Base-by-base conservation (phyloP, 2,797 vertebrate genomes). In the Caiman crocodilus region DNA sequence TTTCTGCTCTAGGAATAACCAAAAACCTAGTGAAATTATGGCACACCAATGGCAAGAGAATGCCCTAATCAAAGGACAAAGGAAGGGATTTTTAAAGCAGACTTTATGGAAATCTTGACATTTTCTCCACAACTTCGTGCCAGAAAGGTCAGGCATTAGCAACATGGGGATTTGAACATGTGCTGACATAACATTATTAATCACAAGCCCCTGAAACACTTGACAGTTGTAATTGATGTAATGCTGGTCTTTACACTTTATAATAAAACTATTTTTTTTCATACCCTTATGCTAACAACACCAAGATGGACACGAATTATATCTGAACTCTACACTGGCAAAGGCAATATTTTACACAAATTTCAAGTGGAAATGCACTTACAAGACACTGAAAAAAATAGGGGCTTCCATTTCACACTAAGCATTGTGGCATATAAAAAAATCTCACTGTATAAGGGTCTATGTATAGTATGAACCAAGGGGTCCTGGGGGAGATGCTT, bases 401-500 rank as follows among this genome's bases (percentile, higher is more conserved):
- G 25, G 8, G 17, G 9, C 26, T 86, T 88, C 35, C 25, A 23
- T 23, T 10, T 13, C 65, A 2, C 10, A 4, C 4, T 14, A 20
- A 60, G 13, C 15, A 10, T 1, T 69, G 74, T 57, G 85, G 75
- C 9, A 78, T 28, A 25, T 1, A 26, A 88, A 81, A 1, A 32
- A 56, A 25, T 83, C 17, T 13, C 3, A 2, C 15, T 17, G 4
- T 10, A 42, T 57, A 32, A 57, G 4, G 30, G 35, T 9, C 78
- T 50, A 21, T 12, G 10, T 15, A 60, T 23, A 7, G 12, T 6
- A 35, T 28, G 28, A 30, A 56, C 74, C 25, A 26, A 56, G 63
- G 65, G 58, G 50, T 28, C 56, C n/a, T 1, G 0, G 42, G 0
- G 0, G 73, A 28, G 1, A 1, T 2, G 1, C 1, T 1, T 7